Percentiles rank a stretch among this genome's conserved stretches.
Evolutionary conservation across 2,113 vertebrate species (phyloP).

Genomic region (Ochotona princeps): DNA sequence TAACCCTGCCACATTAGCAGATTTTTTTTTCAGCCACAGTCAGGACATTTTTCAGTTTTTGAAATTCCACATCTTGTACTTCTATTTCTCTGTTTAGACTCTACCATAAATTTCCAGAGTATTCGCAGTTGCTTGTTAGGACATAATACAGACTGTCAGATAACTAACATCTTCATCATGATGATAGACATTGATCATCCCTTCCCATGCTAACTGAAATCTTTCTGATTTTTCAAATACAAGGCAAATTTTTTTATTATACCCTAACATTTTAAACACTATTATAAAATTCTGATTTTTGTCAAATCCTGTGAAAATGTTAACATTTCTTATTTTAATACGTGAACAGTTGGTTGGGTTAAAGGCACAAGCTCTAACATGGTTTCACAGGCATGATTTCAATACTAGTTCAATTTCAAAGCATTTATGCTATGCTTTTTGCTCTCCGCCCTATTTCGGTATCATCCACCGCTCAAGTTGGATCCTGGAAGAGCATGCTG

Average conservation of each 20-base stretch:
- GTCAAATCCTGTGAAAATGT: constrained; percentile 4
- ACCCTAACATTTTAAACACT: neutral
- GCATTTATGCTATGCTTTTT: neutral
- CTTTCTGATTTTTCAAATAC: neutral
- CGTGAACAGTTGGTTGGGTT: neutral
- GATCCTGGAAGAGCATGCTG: neutral
- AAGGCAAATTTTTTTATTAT: neutral
- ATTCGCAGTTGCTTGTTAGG: neutral
- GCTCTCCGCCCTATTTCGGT: neutral
- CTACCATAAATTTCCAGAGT: constrained; percentile 16
- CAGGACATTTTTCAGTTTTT: constrained; percentile 19
- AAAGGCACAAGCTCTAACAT: neutral
- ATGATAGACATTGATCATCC: neutral
- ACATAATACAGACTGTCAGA: too few relatives aligned
- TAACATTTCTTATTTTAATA: constrained; percentile 21
- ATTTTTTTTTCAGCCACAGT: neutral
- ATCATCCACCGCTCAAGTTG: neutral
- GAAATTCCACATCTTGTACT: neutral
- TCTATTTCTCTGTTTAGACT: constrained; percentile 18
- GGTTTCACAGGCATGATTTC: neutral
- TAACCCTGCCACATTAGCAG: too few relatives aligned
- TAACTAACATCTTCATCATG: neutral
- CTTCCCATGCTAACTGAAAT: neutral
- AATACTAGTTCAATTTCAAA: constrained; percentile 6
- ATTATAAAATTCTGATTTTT: neutral